Base-by-base conservation (phyloP, 2,797 vertebrate genomes). In the Gymnoscopelus braueri region DNA sequence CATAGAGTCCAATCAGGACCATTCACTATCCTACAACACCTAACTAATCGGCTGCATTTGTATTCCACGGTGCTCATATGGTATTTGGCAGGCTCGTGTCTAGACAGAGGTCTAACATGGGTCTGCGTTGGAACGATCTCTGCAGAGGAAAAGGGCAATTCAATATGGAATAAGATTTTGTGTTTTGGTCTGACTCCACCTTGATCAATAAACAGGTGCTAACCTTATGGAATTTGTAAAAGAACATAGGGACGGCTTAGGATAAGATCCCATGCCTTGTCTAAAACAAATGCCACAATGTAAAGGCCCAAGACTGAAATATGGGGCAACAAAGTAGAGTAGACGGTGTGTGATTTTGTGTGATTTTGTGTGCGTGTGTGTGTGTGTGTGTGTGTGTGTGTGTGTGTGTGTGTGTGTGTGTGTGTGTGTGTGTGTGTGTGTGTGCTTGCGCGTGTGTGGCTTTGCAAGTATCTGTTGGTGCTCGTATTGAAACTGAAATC, bases 191-290 rank as follows among this genome's bases (percentile, higher is more conserved):
- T 81, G 88, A 86, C 86, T 92, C 83, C 62, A 66, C 73, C 67
- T 68, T 89, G 85, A 93, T 93, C 91, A 90, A 93, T 93, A 93
- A 89, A 89, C 84, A 83, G 82, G 87, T 86, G 84, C 80, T 84
- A 84, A 88, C 83, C 72, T 84, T 89, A 92, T 89, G 74, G 69
- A 82, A 84, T 81, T 87, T 87, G 58, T 80, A 85, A 71, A 75
- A 75, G 76, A 89, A 86, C 84, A 85, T 67, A 67, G 71, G 73
- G 59, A 63, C 69, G 68, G 64, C 72, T 77, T 71, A 70, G 74
- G 77, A 81, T 84, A 80, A 78, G 70, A 77, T 69, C 72, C 56
- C 35, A 75, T 77, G 61, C 68, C 54, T 70, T 59, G 73, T 70
- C 63, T 71, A 23, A 71, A 71, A 72, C 48, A 49, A 65, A 70